Percentiles rank a stretch among this genome's conserved stretches.
phyloP scores from a whole-genome alignment of 2,797 vertebrate species.

The Fratercula arctica region DNA sequence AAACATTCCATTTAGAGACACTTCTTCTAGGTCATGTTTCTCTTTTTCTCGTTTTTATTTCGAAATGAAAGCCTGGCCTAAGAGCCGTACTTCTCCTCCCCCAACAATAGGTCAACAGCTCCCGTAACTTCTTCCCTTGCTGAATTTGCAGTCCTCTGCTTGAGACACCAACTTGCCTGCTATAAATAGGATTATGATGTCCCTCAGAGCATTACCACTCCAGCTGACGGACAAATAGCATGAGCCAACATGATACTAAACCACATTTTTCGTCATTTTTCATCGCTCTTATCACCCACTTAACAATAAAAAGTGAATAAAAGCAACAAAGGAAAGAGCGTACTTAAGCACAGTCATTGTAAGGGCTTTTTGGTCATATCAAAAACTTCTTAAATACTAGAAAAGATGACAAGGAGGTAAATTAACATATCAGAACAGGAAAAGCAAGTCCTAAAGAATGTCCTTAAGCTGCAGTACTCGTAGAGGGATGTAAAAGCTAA shows the following conservation, averaged over 20 bases:
- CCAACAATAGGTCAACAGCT: slow-evolving; percentile 4
- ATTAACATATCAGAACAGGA: not conserved
- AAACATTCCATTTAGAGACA: slow-evolving; percentile 12
- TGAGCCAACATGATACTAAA: not conserved
- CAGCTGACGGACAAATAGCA: not conserved
- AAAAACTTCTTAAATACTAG: not conserved
- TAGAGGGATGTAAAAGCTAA: not conserved
- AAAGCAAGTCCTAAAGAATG: not conserved
- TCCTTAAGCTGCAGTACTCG: not conserved
- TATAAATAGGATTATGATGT: not conserved
- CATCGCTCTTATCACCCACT: not conserved
- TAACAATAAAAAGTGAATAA: not conserved
- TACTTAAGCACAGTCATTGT: not conserved
- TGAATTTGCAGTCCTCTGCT: slow-evolving; percentile 8
- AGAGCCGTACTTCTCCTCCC: not conserved
- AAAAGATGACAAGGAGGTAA: not conserved
- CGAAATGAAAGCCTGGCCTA: slow-evolving; percentile 6
- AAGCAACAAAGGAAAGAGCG: not conserved
- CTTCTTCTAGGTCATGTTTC: slow-evolving; percentile 1
- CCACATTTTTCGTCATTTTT: not conserved
- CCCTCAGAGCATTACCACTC: not conserved
- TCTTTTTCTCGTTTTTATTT: slow-evolving; percentile 26
- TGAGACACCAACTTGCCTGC: not conserved
- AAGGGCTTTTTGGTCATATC: not conserved
- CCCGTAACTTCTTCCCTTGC: not conserved